Evolutionary conservation across 2,888 invertebrate species (phyloP).

Genomic region (Candidula unifasciata): DNA sequence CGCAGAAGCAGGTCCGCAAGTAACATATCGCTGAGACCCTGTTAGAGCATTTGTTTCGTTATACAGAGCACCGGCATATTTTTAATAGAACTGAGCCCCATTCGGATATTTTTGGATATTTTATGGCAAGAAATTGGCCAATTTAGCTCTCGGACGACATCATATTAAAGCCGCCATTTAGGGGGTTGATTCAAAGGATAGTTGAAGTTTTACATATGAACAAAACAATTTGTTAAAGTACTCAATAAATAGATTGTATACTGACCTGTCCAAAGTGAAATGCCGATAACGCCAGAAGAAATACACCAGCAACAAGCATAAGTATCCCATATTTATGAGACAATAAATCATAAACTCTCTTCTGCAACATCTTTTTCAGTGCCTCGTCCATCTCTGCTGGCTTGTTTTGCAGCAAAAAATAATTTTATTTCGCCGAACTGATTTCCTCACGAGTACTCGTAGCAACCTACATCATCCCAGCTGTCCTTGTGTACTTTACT

Average conservation of each 20-base stretch:
- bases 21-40: too few relatives aligned
- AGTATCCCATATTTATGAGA: constrained; percentile 74
- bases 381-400: constrained; percentile 52
- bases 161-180: too few relatives aligned
- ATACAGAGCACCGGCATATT: too few relatives aligned
- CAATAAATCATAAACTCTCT: constrained; percentile 72
- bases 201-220: too few relatives aligned
- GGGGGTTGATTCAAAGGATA: too few relatives aligned
- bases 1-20: too few relatives aligned
- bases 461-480: not conserved
- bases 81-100: too few relatives aligned
- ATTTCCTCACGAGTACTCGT: not conserved
- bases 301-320: constrained; percentile 63
- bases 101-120: too few relatives aligned
- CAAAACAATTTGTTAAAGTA: not conserved
- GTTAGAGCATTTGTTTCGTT: too few relatives aligned
- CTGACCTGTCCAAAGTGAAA: constrained; percentile 77
- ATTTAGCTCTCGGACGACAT: too few relatives aligned
- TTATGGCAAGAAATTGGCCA: too few relatives aligned
- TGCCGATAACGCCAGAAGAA: constrained; percentile 67
- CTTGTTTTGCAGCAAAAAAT: not conserved
- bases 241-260: not conserved
- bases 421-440: not conserved
- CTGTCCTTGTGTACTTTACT: not conserved
- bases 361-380: constrained; percentile 73